A percentile compares a stretch with the other conserved stretches of the same genome.
These are phyloP conservation scores for Chamaetylas fuelleborni DNA, from an alignment of 2,113 vertebrate genomes.

Conservation along the genomic window DNA sequence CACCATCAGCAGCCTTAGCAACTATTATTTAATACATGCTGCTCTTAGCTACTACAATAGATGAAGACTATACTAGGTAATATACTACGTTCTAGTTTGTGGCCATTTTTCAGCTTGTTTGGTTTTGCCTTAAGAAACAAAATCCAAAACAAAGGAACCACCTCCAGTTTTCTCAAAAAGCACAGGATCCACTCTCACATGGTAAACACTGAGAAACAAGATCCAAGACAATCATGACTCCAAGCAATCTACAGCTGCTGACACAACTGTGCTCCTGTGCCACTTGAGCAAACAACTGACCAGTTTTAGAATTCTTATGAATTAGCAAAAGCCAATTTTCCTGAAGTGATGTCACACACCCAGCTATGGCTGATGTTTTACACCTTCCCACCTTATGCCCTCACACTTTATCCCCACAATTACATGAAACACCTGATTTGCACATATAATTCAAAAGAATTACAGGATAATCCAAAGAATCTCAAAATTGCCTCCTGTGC, in stretches of 20 bases:
- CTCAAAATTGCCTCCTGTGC: neutral
- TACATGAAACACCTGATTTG: neutral
- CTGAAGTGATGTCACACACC: neutral
- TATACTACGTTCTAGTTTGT: neutral
- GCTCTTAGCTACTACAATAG: neutral
- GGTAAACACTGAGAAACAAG: neutral
- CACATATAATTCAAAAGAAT: neutral
- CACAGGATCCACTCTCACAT: neutral
- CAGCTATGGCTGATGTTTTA: neutral
- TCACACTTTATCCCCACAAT: neutral
- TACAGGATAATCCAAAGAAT: neutral
- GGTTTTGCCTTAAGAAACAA: neutral
- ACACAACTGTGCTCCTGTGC: neutral
- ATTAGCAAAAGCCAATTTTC: neutral
- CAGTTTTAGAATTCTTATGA: neutral
- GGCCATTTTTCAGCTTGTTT: neutral
- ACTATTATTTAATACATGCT: neutral
- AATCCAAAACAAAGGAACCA: neutral
- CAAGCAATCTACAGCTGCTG: neutral
- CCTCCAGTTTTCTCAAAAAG: neutral
- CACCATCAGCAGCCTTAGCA: neutral
- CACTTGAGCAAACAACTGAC: neutral
- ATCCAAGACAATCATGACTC: neutral
- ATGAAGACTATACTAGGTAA: neutral
- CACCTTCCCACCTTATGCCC: neutral